Percentiles rank a stretch among this genome's conserved stretches.
These are phyloP conservation scores for Aphidius colemani DNA, from an alignment of 2,888 invertebrate genomes.

Conservation along the genomic window DNA sequence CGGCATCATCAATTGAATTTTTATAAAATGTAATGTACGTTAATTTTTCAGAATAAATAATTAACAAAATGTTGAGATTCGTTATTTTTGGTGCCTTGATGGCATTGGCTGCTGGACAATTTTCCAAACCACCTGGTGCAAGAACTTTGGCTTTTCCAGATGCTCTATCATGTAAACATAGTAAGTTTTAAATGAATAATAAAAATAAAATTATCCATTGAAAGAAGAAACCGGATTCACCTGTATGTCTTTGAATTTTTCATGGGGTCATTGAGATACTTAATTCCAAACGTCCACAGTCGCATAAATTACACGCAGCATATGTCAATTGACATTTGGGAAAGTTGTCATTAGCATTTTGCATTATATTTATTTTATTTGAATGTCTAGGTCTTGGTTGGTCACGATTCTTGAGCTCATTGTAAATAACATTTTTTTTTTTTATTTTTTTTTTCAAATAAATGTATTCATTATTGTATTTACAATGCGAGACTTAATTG, in stretches of 20 bases:
- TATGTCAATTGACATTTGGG: constrained; percentile 23
- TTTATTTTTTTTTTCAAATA: too few relatives aligned
- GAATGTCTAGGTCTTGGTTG: constrained; percentile 50
- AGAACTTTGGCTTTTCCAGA: constrained; percentile 80
- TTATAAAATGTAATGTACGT: neutral
- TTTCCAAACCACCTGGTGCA: constrained; percentile 67
- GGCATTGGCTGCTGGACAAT: constrained; percentile 68
- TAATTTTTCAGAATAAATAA: constrained; percentile 7
- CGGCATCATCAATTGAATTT: too few relatives aligned
- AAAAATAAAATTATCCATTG: neutral
- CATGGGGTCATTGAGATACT: too few relatives aligned
- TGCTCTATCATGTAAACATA: constrained; percentile 75
- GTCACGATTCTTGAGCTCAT: constrained; percentile 22
- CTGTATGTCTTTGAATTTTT: too few relatives aligned
- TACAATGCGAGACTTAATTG: too few relatives aligned
- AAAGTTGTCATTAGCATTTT: constrained; percentile 30
- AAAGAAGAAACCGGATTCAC: neutral
- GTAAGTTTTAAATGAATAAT: constrained; percentile 61
- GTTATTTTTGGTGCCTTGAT: constrained; percentile 56
- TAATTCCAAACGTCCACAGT: too few relatives aligned
- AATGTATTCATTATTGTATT: too few relatives aligned
- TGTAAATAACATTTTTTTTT: too few relatives aligned
- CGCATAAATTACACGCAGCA: too few relatives aligned
- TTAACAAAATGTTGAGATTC: constrained; percentile 46
- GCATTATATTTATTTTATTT: constrained; percentile 29